Evolutionary conservation across 2,113 vertebrate genomes (phyloP), one percentile per base, ranked within the genome.

Genomic region (Misgurnus mizolepis): DNA sequence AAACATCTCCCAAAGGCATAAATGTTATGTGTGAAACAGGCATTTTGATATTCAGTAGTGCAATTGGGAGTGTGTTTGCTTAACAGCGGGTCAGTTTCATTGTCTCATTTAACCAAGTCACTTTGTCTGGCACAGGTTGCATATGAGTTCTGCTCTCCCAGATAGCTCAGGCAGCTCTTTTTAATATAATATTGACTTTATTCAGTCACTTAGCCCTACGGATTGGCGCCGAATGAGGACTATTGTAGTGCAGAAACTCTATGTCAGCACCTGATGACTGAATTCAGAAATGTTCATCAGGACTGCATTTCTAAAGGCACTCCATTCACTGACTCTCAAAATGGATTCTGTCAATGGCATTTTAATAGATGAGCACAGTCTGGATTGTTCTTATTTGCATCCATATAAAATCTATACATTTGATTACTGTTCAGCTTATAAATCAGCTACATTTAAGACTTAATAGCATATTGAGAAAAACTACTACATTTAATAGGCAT

Each of bases 311-410:
- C 66, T 47, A 67, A 67, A 17, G 11, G 41, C n/a, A 41, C 40
- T 43, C 49, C 67, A 50, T 69, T 69, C 67, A 69, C 7, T 69
- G 67, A 69, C 47, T 50, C 45, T 68, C 49, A 39, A 14, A 70
- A 70, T 39, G 27, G 50, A 70, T 55, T 70, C 49, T 15, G 2
- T 69, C 45, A 34, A 17, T n/a, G n/a, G 2, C 43, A 68, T 49
- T n/a, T 5, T 68, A 45, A 47, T 15, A 55, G 68, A 55, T 55
- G 11, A 71, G 27, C 55, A 10, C 14, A 70, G 17, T 58, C 15
- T 14, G 7, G 55, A 8, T 58, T n/a, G n/a, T 18, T n/a, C 15
- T 9, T 47, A 10, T 47, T 47, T 47, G 27, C 27, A 34, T 34
- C 3, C 27, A 34, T 34, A 34, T 34, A 34, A 34, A 34, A 34